Evolutionary conservation across 2,888 invertebrate species (phyloP).

Genomic region (Calameuta filiformis): DNA sequence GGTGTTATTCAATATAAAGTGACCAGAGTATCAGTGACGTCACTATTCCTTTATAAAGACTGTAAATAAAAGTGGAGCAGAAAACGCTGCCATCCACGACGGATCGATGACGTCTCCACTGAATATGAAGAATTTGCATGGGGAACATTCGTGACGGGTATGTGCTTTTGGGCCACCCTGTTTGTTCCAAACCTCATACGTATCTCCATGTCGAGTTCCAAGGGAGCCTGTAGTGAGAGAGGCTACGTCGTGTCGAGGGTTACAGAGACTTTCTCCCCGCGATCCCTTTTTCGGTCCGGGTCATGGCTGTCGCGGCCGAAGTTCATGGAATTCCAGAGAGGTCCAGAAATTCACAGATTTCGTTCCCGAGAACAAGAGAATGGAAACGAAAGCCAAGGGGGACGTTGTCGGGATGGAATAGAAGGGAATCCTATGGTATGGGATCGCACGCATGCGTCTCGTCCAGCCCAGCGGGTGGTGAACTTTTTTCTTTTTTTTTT

Average conservation of each 20-base stretch:
- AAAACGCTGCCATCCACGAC: background rate
- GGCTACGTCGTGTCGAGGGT: constrained; percentile 17
- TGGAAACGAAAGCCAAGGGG: constrained; percentile 26
- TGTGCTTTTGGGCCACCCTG: background rate
- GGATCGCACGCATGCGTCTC: constrained; percentile 58
- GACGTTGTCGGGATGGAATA: constrained; percentile 23
- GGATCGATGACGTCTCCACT: background rate
- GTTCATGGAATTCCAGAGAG: constrained; percentile 40
- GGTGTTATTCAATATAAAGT: background rate
- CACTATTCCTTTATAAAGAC: background rate
- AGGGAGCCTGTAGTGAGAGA: constrained; percentile 2
- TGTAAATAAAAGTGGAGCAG: background rate
- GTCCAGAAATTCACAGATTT: constrained; percentile 50
- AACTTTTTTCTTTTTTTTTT: constrained; percentile 37
- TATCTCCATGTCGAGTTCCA: background rate
- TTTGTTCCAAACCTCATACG: constrained; percentile 4
- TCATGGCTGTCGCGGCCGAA: constrained; percentile 23
- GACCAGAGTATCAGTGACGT: background rate
- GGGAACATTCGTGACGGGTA: background rate
- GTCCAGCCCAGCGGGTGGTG: constrained; percentile 60
- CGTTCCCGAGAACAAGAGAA: constrained; percentile 33
- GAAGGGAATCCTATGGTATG: constrained; percentile 46
- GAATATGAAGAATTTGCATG: background rate
- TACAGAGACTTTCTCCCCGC: constrained; percentile 27
- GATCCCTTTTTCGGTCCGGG: constrained; percentile 27